Conservation (phyloP, 2,797 vertebrate species). For the Monodelphis domestica region DNA sequence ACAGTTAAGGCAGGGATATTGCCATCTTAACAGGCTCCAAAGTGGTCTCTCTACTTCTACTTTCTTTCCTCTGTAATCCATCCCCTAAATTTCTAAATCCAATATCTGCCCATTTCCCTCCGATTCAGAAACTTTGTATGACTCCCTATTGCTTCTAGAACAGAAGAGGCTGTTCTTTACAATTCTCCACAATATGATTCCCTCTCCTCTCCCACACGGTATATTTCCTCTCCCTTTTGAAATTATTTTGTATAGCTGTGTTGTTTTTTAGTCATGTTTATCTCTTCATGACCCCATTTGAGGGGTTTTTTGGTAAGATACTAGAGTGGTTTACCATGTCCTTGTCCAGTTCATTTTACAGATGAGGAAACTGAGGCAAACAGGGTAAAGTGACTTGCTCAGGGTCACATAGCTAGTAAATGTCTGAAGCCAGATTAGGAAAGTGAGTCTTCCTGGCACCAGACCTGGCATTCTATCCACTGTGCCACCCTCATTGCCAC, state of each 20-base stretch:
- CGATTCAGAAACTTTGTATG: neutral
- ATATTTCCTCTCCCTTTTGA: neutral
- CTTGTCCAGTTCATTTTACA: no score
- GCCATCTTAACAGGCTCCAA: neutral
- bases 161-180: neutral
- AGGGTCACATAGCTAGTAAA: no score
- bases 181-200: neutral
- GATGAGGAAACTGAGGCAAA: no score
- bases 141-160: neutral
- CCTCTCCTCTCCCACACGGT: neutral
- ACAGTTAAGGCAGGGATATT: neutral
- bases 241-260: neutral
- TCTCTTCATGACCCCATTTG: no score
- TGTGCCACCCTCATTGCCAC: no score
- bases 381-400: no score
- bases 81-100: neutral
- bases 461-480: no score
- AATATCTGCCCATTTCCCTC: neutral
- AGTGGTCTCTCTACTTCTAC: neutral
- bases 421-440: no score
- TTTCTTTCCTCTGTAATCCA: neutral
- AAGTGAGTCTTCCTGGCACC: no score
- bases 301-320: no score
- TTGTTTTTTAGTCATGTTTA: no score
- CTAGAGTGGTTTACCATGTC: no score